These are phyloP conservation scores for Epicauta chinensis DNA, from an alignment of 1,140 invertebrate species.

Conservation along the genomic window DNA sequence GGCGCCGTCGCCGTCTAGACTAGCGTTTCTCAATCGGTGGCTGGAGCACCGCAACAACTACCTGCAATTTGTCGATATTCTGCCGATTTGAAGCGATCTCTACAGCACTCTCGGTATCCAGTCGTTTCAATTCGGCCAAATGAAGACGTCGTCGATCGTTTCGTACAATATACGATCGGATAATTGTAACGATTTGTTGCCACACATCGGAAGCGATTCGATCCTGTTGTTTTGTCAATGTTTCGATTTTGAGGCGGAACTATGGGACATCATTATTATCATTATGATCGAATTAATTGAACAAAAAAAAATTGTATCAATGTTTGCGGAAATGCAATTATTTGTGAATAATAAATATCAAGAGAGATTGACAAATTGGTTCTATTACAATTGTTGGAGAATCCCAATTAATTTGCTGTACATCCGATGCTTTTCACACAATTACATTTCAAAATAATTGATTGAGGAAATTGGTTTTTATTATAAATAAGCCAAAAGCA, in stretches of 20 bases:
- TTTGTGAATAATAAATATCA: no score
- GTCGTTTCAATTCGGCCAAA: slow-evolving; percentile 31
- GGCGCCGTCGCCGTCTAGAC: no score
- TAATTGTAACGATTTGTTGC: slow-evolving; percentile 27
- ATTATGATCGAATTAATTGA: no score
- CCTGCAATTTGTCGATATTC: slow-evolving; percentile 12
- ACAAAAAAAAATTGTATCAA: no score
- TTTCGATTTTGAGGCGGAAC: slow-evolving; percentile 20
- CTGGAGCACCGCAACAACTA: no score
- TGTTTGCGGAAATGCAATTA: no score
- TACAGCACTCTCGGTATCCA: slow-evolving; percentile 32
- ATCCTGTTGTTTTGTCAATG: slow-evolving; percentile 24
- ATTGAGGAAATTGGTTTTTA: no score
- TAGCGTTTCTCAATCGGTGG: no score
- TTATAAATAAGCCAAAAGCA: no score
- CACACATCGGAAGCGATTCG: slow-evolving; percentile 25
- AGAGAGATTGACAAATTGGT: slow-evolving; percentile 30
- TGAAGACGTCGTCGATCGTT: slow-evolving; percentile 34
- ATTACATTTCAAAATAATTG: no score
- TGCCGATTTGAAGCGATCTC: slow-evolving; percentile 32
- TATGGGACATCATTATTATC: no score
- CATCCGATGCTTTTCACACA: background rate
- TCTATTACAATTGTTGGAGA: slow-evolving; percentile 3
- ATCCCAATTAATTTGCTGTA: background rate
- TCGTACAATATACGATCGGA: slow-evolving; percentile 28